Evolutionary conservation across 2,113 vertebrate genomes (phyloP).

Genomic region (Pycnonotus jocosus): DNA sequence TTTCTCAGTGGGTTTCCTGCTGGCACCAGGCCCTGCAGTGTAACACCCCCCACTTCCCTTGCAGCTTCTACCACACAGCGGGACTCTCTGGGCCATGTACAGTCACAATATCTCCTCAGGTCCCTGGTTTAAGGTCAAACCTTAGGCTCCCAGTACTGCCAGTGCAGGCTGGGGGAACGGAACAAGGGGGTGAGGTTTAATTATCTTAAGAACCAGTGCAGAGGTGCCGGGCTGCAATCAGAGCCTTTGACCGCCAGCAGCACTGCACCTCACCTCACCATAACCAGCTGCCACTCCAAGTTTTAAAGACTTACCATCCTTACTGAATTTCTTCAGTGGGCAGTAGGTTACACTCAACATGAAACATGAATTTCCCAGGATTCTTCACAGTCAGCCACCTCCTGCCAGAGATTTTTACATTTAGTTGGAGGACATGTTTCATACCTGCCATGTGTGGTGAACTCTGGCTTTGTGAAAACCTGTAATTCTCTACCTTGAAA

Average conservation of each 20-base stretch:
- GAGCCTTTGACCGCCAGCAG: neutral
- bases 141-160: accelerated
- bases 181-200: neutral
- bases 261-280: neutral
- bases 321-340: neutral
- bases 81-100: accelerated
- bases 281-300: neutral
- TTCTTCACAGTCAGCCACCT: neutral
- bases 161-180: no score
- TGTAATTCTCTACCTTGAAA: neutral
- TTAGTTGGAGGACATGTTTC: neutral
- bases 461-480: neutral
- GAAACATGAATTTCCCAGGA: neutral
- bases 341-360: neutral
- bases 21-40: no score
- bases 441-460: neutral
- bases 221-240: accelerated
- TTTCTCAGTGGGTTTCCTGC: neutral
- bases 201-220: neutral
- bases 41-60: neutral
- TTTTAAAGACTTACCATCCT: neutral
- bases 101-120: neutral
- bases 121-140: neutral
- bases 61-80: accelerated
- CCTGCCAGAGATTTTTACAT: neutral